phyloP scores from a whole-genome alignment of 2,113 vertebrate genomes.

The Lycaon pictus region DNA sequence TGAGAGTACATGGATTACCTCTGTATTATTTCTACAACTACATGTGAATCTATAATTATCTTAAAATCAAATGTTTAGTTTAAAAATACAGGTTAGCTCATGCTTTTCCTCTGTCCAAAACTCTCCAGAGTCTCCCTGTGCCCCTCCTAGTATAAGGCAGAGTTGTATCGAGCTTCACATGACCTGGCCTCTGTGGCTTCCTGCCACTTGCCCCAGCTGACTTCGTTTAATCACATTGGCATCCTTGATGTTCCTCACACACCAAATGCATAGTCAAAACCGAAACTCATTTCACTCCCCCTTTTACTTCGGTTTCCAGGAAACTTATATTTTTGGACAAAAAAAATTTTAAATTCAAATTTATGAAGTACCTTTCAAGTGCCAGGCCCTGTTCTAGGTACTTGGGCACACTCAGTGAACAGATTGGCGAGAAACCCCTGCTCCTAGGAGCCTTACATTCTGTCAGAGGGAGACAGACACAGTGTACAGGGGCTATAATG shows the following conservation, averaged over 20 bases:
- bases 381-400: not conserved
- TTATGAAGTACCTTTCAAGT: not conserved
- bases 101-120: not conserved
- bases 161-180: not conserved
- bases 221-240: not conserved
- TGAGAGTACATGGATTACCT: not conserved
- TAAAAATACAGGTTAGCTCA: not conserved
- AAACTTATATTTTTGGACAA: not conserved
- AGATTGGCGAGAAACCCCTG: not conserved
- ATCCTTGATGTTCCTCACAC: not conserved
- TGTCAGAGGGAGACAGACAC: not conserved
- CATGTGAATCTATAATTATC: not conserved
- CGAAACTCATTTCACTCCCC: not conserved
- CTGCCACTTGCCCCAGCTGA: not conserved
- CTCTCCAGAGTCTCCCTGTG: not conserved
- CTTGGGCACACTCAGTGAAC: not conserved
- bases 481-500: too few relatives aligned
- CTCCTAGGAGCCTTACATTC: not conserved
- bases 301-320: constrained; percentile 16
- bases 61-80: not conserved
- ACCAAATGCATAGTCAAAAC: not conserved
- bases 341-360: not conserved
- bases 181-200: too few relatives aligned
- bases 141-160: not conserved
- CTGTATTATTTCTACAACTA: not conserved